A percentile compares a stretch with the other conserved stretches of the same genome.
Conservation (phyloP, 2,113 vertebrate species). For the Canis aureus region DNA sequence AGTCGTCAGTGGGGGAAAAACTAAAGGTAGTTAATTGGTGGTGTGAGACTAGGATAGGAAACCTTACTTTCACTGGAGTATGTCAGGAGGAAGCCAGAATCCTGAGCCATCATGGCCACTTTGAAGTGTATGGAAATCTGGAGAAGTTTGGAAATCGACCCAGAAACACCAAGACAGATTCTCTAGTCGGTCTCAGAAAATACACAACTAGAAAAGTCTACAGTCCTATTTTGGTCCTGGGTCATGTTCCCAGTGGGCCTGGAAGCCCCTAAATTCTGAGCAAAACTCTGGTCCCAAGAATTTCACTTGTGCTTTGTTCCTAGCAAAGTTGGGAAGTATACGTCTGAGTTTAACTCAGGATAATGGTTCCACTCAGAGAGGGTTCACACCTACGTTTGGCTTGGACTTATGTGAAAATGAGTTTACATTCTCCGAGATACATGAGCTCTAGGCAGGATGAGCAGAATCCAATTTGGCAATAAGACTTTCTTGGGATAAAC, state of each 20-base stretch:
- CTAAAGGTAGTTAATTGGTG: neutral
- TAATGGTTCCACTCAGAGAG: neutral
- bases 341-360: neutral
- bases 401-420: neutral
- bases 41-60: neutral
- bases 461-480: constrained; percentile 11
- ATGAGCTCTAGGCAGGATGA: neutral
- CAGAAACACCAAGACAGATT: fast-evolving
- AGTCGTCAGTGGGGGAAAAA: neutral
- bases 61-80: fast-evolving
- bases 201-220: neutral
- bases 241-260: neutral
- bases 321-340: neutral
- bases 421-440: neutral
- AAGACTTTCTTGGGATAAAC: constrained; percentile 36
- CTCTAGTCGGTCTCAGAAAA: neutral
- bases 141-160: neutral
- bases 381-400: neutral
- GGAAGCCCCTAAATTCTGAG: neutral
- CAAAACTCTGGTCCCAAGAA: neutral
- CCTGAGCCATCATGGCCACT: neutral
- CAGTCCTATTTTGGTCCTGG: neutral
- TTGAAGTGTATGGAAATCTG: neutral
- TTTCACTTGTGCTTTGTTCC: neutral
- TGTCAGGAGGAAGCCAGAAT: neutral